Base-by-base conservation (phyloP, 2,797 vertebrate genomes). In the Pangasius mekongensis region DNA sequence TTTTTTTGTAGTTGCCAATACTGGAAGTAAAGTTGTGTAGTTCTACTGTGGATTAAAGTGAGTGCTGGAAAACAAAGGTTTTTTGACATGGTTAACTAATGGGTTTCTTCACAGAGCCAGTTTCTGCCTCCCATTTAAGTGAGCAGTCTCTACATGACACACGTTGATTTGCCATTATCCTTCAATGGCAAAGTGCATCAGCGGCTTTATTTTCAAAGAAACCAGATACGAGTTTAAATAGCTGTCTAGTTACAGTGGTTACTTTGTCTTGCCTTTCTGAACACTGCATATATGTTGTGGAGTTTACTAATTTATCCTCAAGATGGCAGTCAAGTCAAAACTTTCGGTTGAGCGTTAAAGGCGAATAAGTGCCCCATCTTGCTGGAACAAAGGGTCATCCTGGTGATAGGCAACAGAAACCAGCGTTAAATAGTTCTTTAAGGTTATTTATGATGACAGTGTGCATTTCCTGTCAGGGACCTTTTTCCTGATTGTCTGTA, bases 381-480 rank as follows among this genome's bases (percentile, higher is more conserved):
- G 13, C 18, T 71, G 43, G 82, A 43, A 88, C 56, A 80, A 64
- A 30, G 36, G 69, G 90, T 86, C 87, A 87, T 84, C 81, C 24
- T 85, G 60, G 83, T 87, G 66, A 86, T 73, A 88, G 82, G 52
- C 71, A 88, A 71, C 83, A 47, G 81, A 87, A 90, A 87, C 67
- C 69, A 24, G 3, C 9, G 27, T 64, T 90, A 89, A 89, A 91
- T 74, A 60, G 56, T 30, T 67, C 5, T 74, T 69, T 80, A 71
- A 89, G 86, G 73, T 88, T 66, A 86, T 89, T 89, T 89, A 69
- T 71, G 54, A 62, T 54, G 64, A 66, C 33, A 86, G 30, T 58
- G 36, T 39, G 14, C 33, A 18, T 52, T 30, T 78, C 22, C 22
- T 76, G 73, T 47, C 24, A 74, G 24, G 18, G 76, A 83, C 20